Conservation (phyloP, 2,113 vertebrate genomes). For the Rhabdornis inornatus region DNA sequence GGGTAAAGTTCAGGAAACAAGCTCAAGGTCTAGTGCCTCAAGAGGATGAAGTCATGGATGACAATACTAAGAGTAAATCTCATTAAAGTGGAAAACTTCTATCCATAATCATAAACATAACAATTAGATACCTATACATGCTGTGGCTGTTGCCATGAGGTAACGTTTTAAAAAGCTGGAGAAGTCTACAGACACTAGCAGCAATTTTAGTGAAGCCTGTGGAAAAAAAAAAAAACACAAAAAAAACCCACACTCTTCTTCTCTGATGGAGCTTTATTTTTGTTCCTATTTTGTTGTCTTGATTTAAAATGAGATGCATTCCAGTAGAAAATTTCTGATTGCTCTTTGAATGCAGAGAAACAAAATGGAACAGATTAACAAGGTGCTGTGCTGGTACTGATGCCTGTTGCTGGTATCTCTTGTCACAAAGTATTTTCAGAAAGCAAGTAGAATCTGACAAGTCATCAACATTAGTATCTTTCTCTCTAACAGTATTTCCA, state of each 20-base stretch:
- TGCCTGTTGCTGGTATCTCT: constrained; percentile 19
- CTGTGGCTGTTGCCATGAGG: background rate
- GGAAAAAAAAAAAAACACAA: background rate
- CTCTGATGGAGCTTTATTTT: background rate
- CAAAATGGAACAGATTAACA: background rate
- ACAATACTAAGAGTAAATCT: background rate
- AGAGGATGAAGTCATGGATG: background rate
- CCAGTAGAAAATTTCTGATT: constrained; percentile 9
- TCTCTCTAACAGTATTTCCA: constrained; percentile 43
- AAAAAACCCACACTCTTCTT: too few relatives aligned
- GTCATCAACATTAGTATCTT: constrained; percentile 32
- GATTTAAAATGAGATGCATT: constrained; percentile 24
- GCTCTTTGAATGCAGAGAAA: constrained; percentile 1
- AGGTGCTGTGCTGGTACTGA: constrained; percentile 3
- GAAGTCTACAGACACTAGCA: background rate
- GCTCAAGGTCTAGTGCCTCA: background rate
- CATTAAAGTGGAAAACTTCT: background rate
- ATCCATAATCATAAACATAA: background rate
- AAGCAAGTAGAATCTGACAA: constrained; percentile 43
- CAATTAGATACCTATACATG: background rate
- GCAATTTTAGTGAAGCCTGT: background rate
- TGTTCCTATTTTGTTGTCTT: background rate
- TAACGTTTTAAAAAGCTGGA: background rate
- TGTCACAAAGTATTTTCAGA: constrained; percentile 32
- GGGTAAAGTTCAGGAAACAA: background rate